Evolutionary conservation across 2,888 invertebrate species (phyloP), one percentile per base, ranked within the genome.

Genomic region (Tipula lateralis): DNA sequence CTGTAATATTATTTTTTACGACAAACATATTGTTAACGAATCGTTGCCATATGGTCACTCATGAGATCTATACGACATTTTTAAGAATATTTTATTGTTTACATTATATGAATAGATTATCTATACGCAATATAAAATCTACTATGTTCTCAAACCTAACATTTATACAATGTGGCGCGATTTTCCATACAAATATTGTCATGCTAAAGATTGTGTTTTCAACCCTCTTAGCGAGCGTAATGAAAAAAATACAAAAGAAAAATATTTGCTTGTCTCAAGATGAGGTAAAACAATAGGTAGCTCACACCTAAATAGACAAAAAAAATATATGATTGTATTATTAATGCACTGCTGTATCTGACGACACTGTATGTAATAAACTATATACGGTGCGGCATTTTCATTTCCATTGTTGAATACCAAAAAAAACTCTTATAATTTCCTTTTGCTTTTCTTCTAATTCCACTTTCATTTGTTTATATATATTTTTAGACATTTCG

Each of bases 361-460:
- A 66, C 24, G 24, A 66, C 24, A 12, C 66, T 66, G 66, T 44
- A n/a, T 44, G 24, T 19, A 66, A 24, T 66, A 66, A 66, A 66
- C 66, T 66, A 32, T 32, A 32, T 32, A 32, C 7, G 66, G 24
- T 66, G 66, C 66, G 66, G 66, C 66, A 66, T 66, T 66, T 66
- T 66, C 24, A 66, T 66, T 66, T 66, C 9, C 24, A 24, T 66
- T 24, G 66, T 66, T 66, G 66, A 66, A 66, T 24, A 66, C 9
- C 9, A 0, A 66, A 50, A 66, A 66, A 66, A 24, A 19, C 44
- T 44, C 44, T 44, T 44, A 44, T 24, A 24, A 24, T 24, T 66
- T 66, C 66, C 24, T 66, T 66, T 66, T 66, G 66, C 66, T 66
- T 66, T 66, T 66, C 66, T 66, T 66, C 9, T 66, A 66, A 66